Evolutionary conservation across 2,113 vertebrate genomes (phyloP).

Genomic region (Periophthalmodon schlosseri): DNA sequence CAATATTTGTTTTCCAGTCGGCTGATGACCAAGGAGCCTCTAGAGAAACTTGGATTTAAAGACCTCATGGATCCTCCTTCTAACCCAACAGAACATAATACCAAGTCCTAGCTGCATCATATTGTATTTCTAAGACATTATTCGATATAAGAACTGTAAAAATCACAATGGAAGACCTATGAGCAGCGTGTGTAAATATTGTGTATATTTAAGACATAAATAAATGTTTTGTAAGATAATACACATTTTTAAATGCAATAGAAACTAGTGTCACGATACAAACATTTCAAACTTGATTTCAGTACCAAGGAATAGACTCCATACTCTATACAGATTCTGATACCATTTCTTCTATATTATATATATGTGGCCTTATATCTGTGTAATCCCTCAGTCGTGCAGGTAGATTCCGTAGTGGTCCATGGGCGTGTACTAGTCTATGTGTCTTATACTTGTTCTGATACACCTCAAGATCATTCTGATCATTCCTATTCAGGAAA

Average conservation of each 20-base stretch:
- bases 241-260: neutral
- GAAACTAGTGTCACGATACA: neutral
- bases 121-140: neutral
- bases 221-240: neutral
- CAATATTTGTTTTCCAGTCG: constrained; percentile 74
- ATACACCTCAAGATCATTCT: no score
- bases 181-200: neutral
- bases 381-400: no score
- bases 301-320: no score
- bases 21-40: constrained; percentile 89
- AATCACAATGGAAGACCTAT: neutral
- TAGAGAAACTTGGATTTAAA: constrained; percentile 90
- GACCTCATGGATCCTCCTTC: constrained; percentile 77
- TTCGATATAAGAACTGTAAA: neutral
- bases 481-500: no score
- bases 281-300: no score
- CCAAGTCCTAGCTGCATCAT: constrained; percentile 10
- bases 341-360: no score
- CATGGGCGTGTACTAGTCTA: no score
- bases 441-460: no score
- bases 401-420: no score
- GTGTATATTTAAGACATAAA: neutral
- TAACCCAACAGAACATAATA: constrained; percentile 55
- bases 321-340: no score
- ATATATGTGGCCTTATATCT: no score